Conservation (phyloP, 2,113 vertebrate species). For the Psilopsiagon aurifrons region DNA sequence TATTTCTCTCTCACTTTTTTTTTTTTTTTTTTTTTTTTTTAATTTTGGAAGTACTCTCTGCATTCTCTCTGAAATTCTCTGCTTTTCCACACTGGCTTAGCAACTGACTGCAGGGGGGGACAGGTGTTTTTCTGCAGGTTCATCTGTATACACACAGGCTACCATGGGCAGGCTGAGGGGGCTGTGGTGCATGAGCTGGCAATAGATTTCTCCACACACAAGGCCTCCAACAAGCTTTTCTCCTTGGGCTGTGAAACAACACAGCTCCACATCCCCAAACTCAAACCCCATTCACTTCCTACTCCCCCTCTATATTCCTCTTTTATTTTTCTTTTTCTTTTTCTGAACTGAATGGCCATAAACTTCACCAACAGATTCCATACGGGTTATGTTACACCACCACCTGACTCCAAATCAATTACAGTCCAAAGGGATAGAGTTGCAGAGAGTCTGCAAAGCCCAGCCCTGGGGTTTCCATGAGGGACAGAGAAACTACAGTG, state of each 20-base stretch:
- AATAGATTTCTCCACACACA: background rate
- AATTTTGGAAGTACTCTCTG: background rate
- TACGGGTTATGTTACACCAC: conserved; percentile 62
- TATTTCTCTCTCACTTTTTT: background rate
- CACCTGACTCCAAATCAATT: conserved; percentile 69
- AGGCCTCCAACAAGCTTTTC: background rate
- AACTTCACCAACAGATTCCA: conserved; percentile 63
- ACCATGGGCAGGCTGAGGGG: background rate
- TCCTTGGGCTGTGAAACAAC: background rate
- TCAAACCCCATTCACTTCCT: conserved; percentile 1
- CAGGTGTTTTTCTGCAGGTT: background rate
- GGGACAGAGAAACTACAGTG: conserved; percentile 58
- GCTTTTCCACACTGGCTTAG: background rate
- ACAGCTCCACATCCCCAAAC: background rate
- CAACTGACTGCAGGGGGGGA: background rate
- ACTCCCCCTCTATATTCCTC: background rate
- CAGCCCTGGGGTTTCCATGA: conserved; percentile 50
- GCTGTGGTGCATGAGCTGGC: background rate
- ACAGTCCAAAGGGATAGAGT: conserved; percentile 63
- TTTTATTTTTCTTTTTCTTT: background rate
- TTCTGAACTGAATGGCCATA: conserved; percentile 49
- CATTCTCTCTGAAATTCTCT: background rate
- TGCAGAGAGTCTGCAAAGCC: conserved; percentile 58
- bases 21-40: fast-evolving
- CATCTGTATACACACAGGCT: background rate